Conservation (phyloP, 2,113 vertebrate genomes). For the Pelecanus crispus region DNA sequence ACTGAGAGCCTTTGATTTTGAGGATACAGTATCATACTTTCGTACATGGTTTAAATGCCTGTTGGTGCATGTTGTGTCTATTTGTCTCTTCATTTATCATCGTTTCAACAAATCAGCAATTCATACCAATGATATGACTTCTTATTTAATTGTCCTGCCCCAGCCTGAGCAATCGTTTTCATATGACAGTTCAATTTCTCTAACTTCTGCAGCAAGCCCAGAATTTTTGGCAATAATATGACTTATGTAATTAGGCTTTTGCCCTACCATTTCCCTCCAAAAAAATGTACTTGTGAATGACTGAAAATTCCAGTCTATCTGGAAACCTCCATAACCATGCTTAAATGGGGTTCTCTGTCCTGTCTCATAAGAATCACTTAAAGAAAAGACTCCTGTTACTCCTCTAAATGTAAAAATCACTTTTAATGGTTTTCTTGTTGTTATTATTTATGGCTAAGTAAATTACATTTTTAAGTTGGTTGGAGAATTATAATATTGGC, state of each 20-base stretch:
- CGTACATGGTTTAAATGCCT: fast-evolving
- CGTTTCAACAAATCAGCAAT: background rate
- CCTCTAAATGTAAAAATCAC: background rate
- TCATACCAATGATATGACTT: background rate
- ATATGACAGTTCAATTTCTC: background rate
- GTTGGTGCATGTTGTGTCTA: background rate
- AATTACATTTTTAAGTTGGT: background rate
- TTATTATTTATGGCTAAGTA: background rate
- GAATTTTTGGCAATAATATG: background rate
- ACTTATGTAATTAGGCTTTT: background rate
- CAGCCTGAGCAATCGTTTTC: background rate
- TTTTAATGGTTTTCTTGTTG: background rate
- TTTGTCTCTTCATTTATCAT: background rate
- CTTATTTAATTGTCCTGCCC: background rate
- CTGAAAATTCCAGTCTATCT: background rate
- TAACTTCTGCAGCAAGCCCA: background rate
- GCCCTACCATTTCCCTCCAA: background rate
- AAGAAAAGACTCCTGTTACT: background rate
- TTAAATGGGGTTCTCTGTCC: background rate
- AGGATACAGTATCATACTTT: background rate
- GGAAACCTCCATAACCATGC: background rate
- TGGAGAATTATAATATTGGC: background rate
- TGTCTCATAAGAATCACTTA: background rate
- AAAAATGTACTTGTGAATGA: background rate
- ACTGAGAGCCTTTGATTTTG: background rate